Conservation (phyloP, 2,797 vertebrate genomes). For the Cygnus olor region DNA sequence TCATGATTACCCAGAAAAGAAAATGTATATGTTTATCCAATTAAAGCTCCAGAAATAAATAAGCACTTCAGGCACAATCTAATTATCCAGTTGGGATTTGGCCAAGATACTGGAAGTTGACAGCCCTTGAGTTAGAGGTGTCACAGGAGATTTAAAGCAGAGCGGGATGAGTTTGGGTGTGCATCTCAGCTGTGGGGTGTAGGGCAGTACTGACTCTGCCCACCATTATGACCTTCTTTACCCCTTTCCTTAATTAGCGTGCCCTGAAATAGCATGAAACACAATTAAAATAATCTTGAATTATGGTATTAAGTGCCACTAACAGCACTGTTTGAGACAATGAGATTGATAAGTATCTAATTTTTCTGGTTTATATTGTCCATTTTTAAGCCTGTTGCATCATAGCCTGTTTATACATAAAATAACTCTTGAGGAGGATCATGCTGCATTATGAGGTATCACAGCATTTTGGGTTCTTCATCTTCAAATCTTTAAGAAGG, state of each 20-base stretch:
- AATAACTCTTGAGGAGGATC: slow-evolving; percentile 19
- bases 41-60: slow-evolving; percentile 25
- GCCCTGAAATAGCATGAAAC: slow-evolving; percentile 5
- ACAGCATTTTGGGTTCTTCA: neutral
- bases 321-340: slow-evolving; percentile 39
- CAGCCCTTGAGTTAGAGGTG: neutral
- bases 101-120: neutral
- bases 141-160: neutral
- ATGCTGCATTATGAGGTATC: neutral
- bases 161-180: neutral
- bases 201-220: neutral
- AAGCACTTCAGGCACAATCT: slow-evolving; percentile 5
- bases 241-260: neutral
- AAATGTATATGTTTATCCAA: neutral
- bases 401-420: neutral
- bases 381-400: slow-evolving; percentile 39
- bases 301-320: slow-evolving; percentile 16
- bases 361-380: slow-evolving; percentile 42
- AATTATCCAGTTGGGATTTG: neutral
- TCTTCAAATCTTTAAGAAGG: neutral
- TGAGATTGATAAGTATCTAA: slow-evolving; percentile 35
- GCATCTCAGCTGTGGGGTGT: neutral
- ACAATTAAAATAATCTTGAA: slow-evolving; percentile 45
- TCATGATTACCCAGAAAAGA: neutral
- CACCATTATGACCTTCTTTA: neutral